These are phyloP conservation scores for Sclerurus mexicanus DNA, from an alignment of 2,113 vertebrate species.

Conservation along the genomic window DNA sequence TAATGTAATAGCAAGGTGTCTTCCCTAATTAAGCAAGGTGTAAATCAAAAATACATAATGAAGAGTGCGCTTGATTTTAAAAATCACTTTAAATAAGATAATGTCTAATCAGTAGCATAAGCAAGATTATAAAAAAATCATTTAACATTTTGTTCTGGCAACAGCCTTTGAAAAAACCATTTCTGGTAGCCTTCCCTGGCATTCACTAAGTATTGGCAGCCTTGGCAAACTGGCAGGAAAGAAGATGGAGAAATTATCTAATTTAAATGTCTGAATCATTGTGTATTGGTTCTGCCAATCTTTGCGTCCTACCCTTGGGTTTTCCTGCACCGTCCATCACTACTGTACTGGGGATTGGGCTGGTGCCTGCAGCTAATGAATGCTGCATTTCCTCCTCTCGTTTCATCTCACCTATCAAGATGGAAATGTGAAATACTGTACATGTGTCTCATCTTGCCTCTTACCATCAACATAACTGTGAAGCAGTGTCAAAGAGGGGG, in stretches of 20 bases:
- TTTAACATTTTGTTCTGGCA: constrained; percentile 13
- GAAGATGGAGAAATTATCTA: not conserved
- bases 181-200: constrained; percentile 23
- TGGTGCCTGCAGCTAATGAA: constrained; percentile 17
- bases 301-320: not conserved
- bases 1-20: not conserved
- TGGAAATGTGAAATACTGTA: not conserved
- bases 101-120: not conserved
- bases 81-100: not conserved
- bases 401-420: not conserved
- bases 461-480: not conserved
- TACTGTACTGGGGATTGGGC: not conserved
- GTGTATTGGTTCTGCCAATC: not conserved
- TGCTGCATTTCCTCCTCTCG: not conserved
- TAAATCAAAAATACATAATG: not conserved
- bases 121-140: not conserved
- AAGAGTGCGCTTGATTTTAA: not conserved
- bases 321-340: not conserved
- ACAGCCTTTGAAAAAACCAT: not conserved
- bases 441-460: not conserved
- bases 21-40: not conserved
- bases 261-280: not conserved
- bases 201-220: not conserved
- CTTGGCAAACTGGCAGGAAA: constrained; percentile 39
- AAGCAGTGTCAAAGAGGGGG: not conserved